Evolutionary conservation across 2,113 vertebrate species (phyloP).

Genomic region (Chaetorhynchus papuensis): DNA sequence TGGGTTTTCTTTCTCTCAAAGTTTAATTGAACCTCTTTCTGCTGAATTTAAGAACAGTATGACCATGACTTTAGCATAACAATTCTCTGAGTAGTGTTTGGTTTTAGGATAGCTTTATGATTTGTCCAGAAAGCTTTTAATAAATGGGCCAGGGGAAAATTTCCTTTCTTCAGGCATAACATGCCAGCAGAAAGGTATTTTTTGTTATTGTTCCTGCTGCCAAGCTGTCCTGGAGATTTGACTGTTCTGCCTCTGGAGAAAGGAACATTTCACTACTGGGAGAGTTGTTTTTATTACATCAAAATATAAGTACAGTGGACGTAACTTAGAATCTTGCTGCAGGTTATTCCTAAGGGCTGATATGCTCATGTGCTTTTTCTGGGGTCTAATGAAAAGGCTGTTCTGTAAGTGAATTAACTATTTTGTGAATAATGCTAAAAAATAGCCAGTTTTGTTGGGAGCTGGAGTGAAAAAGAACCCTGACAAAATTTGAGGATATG

Average conservation of each 20-base stretch:
- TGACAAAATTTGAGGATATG: neutral
- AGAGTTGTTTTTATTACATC: constrained; percentile 50
- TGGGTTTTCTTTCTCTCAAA: neutral
- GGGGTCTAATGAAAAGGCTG: neutral
- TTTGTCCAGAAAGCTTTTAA: constrained; percentile 32
- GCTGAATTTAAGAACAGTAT: neutral
- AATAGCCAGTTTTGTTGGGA: neutral
- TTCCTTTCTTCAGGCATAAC: constrained; percentile 26
- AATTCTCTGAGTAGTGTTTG: constrained; percentile 4
- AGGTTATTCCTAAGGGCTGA: neutral
- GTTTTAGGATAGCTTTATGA: constrained; percentile 25
- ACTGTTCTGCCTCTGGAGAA: constrained; percentile 49
- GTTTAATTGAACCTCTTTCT: neutral
- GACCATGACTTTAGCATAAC: neutral
- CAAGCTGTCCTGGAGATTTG: constrained; percentile 25
- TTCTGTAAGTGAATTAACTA: neutral
- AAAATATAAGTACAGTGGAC: constrained; percentile 6
- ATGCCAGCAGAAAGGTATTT: constrained; percentile 49
- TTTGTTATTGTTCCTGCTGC: constrained; percentile 50
- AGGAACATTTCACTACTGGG: neutral
- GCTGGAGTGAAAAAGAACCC: neutral
- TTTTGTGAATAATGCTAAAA: neutral
- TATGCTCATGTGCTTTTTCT: neutral
- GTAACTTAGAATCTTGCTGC: constrained; percentile 1
- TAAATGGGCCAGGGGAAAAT: constrained; percentile 37